Base-by-base conservation (phyloP, 2,888 invertebrate species). In the Lithophane semibrunnea region DNA sequence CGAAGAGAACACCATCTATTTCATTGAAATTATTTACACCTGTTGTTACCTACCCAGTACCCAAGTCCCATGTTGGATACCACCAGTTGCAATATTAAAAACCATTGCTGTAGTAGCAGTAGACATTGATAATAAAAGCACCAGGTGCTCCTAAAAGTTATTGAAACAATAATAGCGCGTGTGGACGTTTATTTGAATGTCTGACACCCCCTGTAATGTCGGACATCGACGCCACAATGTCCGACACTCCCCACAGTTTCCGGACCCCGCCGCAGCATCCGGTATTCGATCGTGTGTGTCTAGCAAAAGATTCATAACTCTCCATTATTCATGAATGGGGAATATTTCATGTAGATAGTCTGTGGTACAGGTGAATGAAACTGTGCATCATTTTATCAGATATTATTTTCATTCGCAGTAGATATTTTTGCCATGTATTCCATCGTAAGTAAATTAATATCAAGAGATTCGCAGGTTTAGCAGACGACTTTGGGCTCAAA, bases 301-400 rank as follows among this genome's bases (percentile, higher is more conserved):
- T 72, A 73, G 84, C 44, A 21, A 73, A 73, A 80, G 80, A 83
- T 77, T 83, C 80, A 77, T 71, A 63, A 80, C 81, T 37, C 13
- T 52, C 44, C 44, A 77, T 80, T 77, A 83, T 80, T 83, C 78
- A 77, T 77, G 54, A 77, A 83, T 68, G 77, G 63, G 65, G 13
- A 4, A 77, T 65, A 77, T 77, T 29, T 77, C 63, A 82, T 68
- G 18, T 16, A 60, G 68, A 83, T 65, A 68, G 47, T 54, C 37
- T 75, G 58, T 37, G 58, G 58, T 81, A 60, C 42, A 75, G 54
- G 52, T 81, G 65, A 81, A 81, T 75, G 65, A 54, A 60, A 75
- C 13, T 65, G n/a, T 52, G 37, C 13, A 54, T 49, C n/a, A 29
- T 75, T 56, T 58, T 76, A 24, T 47, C 8, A 16, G 8, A 47